Evolutionary conservation across 2,797 vertebrate genomes (phyloP), one percentile per base, ranked within the genome.

Genomic region (Ambastaia sidthimunki): DNA sequence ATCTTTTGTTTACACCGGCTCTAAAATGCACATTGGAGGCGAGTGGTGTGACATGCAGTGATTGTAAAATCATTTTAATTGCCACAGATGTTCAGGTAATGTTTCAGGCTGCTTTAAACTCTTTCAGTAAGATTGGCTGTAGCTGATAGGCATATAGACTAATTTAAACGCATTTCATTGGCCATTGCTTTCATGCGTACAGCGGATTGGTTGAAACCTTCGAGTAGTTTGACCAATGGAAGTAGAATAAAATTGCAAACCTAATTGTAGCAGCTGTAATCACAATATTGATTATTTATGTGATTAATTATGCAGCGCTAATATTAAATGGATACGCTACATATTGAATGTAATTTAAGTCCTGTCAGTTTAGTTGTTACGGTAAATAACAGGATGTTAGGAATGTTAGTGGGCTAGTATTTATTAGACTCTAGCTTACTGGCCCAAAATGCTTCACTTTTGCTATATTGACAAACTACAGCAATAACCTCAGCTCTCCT

Each of bases 401-500:
- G 10, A 10, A 44, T 44, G 41, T 44, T 11, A 44, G 34, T 37
- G 34, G 34, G 34, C 9, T 37, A 37, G 41, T 2, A 44, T 44
- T 41, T 41, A 41, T 41, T 41, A 41, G 37, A 41, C 37, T 76
- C 82, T 73, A 74, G 83, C 73, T 78, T 41, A 48, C 62, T 74
- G 50, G 62, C 25, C 52, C 67, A 70, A 81, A 76, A 63, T 23
- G 23, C 15, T 34, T 66, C 25, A 37, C 54, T 83, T 68, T 59
- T 80, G n/a, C 72, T 65, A 25, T 80, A 48, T 59, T 69, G 75
- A 79, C 68, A 85, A 69, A 81, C 75, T 21, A 74, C 52, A 66
- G 47, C 41, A 81, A 78, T 73, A 81, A 82, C 76, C 9, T 10
- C 41, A 66, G 48, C 55, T 41, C 57, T 34, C 34, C 59, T 55